Evolutionary conservation across 2,113 vertebrate genomes (phyloP), one percentile per base, ranked within the genome.

Genomic region (Eptesicus fuscus): DNA sequence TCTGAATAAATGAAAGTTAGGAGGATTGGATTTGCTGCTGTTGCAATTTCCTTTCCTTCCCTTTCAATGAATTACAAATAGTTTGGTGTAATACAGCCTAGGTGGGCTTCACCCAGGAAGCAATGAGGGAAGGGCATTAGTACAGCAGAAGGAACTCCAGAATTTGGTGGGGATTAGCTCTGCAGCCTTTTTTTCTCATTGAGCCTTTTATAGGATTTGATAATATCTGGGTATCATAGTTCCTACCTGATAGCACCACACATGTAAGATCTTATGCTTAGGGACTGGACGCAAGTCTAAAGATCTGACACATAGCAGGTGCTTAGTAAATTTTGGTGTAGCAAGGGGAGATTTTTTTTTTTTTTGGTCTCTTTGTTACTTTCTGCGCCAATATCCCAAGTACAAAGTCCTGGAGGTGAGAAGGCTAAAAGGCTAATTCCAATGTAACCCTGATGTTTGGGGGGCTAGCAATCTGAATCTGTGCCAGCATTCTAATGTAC

Each of bases 251-350:
- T 4, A 93, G 77, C 18, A 71, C 25, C 5, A 4, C 30, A 40
- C 3, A 2, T 18, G 59, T 23, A 63, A 83, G 30, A 77, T 10
- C 14, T 63, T 22, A 77, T 35, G 18, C 37, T 90, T 47, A 73
- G 51, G 11, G 35, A 44, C 8, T 28, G 4, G 0, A 28, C 30
- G 3, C 0, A 9, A 1, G 1, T 53, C 8, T 40, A 35, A 76
- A 44, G 32, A 11, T 63, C 71, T 17, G 65, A 63, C 44, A 86
- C 35, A 12, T 4, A 20, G 30, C 42, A n/a, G 22, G 51, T 84
- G 17, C 47, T 84, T 37, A 9, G 20, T 67, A n/a, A 51, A 82
- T 37, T 44, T 28, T 47, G 10, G 32, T 42, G 28, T 56, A 25
- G 44, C 44, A 35, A 67, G 49, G 23, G 22, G 78, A 61, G 30